phyloP scores from a whole-genome alignment of 1,140 invertebrate genomes.

The Trialeurodes vaporariorum region DNA sequence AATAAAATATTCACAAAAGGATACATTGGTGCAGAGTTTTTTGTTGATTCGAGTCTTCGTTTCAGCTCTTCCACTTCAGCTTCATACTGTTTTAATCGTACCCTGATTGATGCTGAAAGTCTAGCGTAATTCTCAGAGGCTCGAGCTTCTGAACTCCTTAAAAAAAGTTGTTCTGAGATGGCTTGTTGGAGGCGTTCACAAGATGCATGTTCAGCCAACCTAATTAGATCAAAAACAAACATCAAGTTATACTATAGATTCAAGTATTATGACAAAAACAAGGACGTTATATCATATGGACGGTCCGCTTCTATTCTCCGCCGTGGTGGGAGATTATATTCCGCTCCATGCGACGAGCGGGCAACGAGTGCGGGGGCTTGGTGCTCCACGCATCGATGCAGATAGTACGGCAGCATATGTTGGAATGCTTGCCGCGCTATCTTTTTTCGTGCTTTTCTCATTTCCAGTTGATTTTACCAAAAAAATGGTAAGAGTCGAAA shows the following conservation, averaged over 20 bases:
- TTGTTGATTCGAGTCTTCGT: slow-evolving; percentile 32
- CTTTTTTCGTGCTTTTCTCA: too few species aligned
- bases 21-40: slow-evolving; percentile 16
- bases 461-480: too few species aligned
- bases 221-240: slow-evolving; percentile 25
- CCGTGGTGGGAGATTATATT: too few species aligned
- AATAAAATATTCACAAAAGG: too few species aligned
- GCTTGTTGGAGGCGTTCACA: slow-evolving; percentile 49
- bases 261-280: not conserved
- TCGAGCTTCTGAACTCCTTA: slow-evolving; percentile 39
- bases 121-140: slow-evolving; percentile 40
- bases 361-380: too few species aligned
- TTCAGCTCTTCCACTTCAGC: slow-evolving; percentile 46
- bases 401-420: not conserved
- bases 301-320: too few species aligned
- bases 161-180: slow-evolving; percentile 46
- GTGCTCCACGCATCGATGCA: not conserved
- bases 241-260: not conserved
- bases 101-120: slow-evolving; percentile 44
- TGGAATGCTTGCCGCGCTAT: too few species aligned
- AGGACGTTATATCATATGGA: too few species aligned
- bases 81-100: slow-evolving; percentile 47
- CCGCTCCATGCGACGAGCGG: too few species aligned
- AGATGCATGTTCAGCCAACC: slow-evolving; percentile 50
- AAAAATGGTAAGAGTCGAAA: too few species aligned